phyloP scores from a whole-genome alignment of 2,113 vertebrate genomes.

The Girardinichthys multiradiatus region DNA sequence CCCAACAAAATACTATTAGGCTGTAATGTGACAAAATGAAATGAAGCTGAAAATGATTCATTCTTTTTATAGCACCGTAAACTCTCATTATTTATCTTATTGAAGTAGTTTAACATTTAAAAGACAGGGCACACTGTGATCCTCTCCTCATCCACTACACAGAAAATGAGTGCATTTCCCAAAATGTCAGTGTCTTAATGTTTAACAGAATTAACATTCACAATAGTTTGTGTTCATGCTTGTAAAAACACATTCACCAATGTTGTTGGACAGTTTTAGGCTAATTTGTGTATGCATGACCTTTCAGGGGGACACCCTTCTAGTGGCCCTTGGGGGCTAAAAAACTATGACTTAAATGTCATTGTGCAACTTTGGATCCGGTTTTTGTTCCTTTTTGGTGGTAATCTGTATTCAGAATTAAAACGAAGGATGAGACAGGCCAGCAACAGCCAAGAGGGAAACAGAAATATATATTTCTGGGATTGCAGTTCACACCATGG shows the following conservation, averaged over 20 bases:
- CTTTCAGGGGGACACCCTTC: constrained; percentile 46
- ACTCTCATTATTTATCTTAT: not conserved
- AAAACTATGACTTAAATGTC: constrained; percentile 51
- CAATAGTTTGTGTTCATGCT: not conserved
- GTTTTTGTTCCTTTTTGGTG: not conserved
- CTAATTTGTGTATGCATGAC: constrained; percentile 43
- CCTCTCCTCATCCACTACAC: not conserved
- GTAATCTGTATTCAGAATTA: constrained; percentile 12
- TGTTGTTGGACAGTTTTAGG: constrained; percentile 8
- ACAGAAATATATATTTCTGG: constrained; percentile 8
- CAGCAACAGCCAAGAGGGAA: constrained; percentile 1
- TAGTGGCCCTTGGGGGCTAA: constrained; percentile 35
- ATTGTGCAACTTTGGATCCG: constrained; percentile 30
- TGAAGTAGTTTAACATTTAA: not conserved
- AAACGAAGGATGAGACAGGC: constrained; percentile 11
- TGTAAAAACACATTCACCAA: not conserved
- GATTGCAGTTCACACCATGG: constrained; percentile 5
- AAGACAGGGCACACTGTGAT: not conserved
- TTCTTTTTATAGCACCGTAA: not conserved
- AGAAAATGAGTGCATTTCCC: not conserved
- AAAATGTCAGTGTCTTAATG: not conserved
- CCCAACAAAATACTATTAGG: too few species aligned
- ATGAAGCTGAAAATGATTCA: not conserved
- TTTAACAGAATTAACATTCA: not conserved
- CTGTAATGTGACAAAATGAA: not conserved